A percentile compares a stretch with the other conserved stretches of the same genome.
These are phyloP conservation scores for Pelochelys cantorii DNA, from an alignment of 2,797 vertebrate species.

Conservation along the genomic window DNA sequence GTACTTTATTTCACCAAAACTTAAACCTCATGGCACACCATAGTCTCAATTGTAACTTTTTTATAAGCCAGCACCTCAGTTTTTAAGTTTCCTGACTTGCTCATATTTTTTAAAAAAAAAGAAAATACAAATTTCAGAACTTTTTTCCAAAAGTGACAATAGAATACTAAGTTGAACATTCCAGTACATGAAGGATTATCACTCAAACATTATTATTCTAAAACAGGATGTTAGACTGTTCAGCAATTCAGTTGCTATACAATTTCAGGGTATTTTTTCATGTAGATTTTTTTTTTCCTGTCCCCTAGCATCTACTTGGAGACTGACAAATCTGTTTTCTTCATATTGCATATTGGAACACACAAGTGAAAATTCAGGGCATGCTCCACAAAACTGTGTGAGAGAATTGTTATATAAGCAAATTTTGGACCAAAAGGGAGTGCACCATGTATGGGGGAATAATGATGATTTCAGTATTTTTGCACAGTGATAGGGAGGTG, in stretches of 20 bases:
- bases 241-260: neutral
- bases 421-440: slow-evolving; percentile 3
- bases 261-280: neutral
- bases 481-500: neutral
- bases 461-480: neutral
- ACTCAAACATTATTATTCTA: neutral
- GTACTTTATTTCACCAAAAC: neutral
- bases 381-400: neutral
- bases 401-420: neutral
- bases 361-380: neutral
- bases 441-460: neutral
- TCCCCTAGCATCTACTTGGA: rapidly evolving
- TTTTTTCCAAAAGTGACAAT: slow-evolving; percentile 29
- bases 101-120: too few relatives aligned
- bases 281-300: too few relatives aligned
- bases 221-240: neutral
- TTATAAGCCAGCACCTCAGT: neutral
- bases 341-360: neutral
- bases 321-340: slow-evolving; percentile 1
- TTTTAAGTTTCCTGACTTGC: neutral
- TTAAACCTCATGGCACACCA: neutral
- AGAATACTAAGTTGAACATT: neutral
- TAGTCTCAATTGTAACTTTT: neutral
- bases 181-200: neutral
- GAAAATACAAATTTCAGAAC: slow-evolving; percentile 15